These are phyloP conservation scores for Thunnus thynnus DNA, from an alignment of 2,113 vertebrate species.

Conservation along the genomic window DNA sequence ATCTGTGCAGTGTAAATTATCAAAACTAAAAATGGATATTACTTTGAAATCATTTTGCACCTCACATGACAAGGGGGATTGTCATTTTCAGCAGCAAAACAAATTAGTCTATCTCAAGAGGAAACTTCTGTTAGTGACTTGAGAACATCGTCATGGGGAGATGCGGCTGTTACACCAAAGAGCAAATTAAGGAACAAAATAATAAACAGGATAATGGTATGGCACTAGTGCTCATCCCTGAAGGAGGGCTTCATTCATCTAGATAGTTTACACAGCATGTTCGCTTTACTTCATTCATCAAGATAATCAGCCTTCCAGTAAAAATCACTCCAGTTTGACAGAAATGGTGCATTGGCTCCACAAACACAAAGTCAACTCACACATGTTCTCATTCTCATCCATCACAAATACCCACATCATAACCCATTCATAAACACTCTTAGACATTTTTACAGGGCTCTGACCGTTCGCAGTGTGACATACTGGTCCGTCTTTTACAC, in stretches of 20 bases:
- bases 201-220: conserved; percentile 58
- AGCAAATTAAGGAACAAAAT: conserved; percentile 39
- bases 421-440: conserved; percentile 52
- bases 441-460: conserved; percentile 49
- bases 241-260: conserved; percentile 87
- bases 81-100: conserved; percentile 87
- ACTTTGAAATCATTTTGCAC: conserved; percentile 84
- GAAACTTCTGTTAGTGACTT: conserved; percentile 74
- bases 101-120: conserved; percentile 69
- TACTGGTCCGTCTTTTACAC: conserved; percentile 52
- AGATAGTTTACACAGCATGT: conserved; percentile 60
- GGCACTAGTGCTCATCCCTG: conserved; percentile 82
- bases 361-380: conserved; percentile 47
- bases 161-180: conserved; percentile 32
- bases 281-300: conserved; percentile 51
- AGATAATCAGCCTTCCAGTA: conserved; percentile 85
- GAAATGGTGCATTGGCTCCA: conserved; percentile 62
- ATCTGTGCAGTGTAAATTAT: conserved; percentile 88
- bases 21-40: conserved; percentile 86
- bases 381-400: conserved; percentile 42
- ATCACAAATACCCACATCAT: conserved; percentile 44
- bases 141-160: conserved; percentile 38
- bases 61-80: conserved; percentile 83
- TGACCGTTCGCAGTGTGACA: conserved; percentile 45
- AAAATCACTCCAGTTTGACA: conserved; percentile 69